Evolutionary conservation across 2,113 vertebrate species (phyloP).

Genomic region (Nesogale talazaci): DNA sequence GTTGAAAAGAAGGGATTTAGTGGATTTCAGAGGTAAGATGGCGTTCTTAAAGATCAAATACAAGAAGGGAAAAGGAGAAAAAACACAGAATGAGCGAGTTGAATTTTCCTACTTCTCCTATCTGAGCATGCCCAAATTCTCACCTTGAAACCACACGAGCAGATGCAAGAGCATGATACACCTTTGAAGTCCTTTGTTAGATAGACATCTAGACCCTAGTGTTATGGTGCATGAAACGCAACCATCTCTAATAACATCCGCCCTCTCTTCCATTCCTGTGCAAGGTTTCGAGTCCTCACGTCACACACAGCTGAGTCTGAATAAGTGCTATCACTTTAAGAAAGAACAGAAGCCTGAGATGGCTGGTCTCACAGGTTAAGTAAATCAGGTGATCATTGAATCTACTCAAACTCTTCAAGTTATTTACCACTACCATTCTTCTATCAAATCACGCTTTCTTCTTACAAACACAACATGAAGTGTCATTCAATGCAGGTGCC

Average conservation of each 20-base stretch:
- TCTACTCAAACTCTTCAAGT: not conserved
- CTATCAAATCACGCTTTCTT: not conserved
- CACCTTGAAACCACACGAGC: not conserved
- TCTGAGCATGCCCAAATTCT: not conserved
- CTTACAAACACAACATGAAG: not conserved
- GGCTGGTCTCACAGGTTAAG: not conserved
- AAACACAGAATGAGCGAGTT: too few relatives aligned
- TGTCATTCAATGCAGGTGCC: not conserved
- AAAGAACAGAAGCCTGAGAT: not conserved
- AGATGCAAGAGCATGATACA: rapidly evolving
- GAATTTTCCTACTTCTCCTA: not conserved
- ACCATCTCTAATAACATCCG: rapidly evolving
- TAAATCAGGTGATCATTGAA: not conserved
- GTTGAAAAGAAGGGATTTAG: not conserved
- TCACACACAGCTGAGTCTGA: not conserved
- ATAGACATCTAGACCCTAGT: rapidly evolving
- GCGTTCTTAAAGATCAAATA: not conserved
- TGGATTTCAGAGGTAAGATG: not conserved
- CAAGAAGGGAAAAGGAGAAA: not conserved
- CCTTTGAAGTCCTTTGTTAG: not conserved
- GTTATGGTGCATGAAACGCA: rapidly evolving
- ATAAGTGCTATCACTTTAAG: not conserved
- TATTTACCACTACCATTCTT: not conserved
- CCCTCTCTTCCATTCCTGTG: not conserved
- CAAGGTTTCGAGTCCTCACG: not conserved